Evolutionary conservation across 2,113 vertebrate species (phyloP), one percentile per base, ranked within the genome.

Genomic region (Vidua chalybeata): DNA sequence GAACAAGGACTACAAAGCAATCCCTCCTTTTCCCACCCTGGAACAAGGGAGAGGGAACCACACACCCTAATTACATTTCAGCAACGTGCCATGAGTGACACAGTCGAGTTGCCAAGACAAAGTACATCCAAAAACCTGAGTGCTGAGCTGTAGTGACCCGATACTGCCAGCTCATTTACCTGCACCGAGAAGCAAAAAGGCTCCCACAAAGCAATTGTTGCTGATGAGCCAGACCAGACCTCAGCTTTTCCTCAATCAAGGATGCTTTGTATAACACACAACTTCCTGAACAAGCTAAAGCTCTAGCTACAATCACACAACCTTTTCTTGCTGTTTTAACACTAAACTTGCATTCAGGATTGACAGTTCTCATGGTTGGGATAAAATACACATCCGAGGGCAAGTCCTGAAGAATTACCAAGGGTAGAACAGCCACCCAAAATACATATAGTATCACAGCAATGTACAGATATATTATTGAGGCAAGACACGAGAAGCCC

Each of bases 391-490:
- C 11, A 2, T 22, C 37, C 2, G 7, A 43, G 9, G 8, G 23
- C n/a, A 45, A 58, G 9, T 16, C n/a, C n/a, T 20, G 2, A 68
- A 76, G 11, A 63, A 30, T 2, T 8, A 45, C 15, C 35, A 17
- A 18, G 6, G 1, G 7, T 2, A 8, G 6, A 62, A 43, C 7
- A 13, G 16, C 14, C 28, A 20, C 22, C 28, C 37, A 33, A 56
- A 68, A 30, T 1, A 43, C 1, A 0, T 15, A 14, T 0, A 0
- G n/a, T 1, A n/a, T 22, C 24, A 1, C 0, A 3, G 9, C 7
- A 31, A 28, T 0, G 0, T 2, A 15, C 7, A 24, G 9, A 15
- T 4, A 4, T 0, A 9, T 1, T 0, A 23, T 0, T 27, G 30
- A 15, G 31, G 5, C 9, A 52, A 64, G 3, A 13, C 2, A 26